Conservation (phyloP, 1,140 invertebrate genomes). For the Dinoponera quadriceps region DNA sequence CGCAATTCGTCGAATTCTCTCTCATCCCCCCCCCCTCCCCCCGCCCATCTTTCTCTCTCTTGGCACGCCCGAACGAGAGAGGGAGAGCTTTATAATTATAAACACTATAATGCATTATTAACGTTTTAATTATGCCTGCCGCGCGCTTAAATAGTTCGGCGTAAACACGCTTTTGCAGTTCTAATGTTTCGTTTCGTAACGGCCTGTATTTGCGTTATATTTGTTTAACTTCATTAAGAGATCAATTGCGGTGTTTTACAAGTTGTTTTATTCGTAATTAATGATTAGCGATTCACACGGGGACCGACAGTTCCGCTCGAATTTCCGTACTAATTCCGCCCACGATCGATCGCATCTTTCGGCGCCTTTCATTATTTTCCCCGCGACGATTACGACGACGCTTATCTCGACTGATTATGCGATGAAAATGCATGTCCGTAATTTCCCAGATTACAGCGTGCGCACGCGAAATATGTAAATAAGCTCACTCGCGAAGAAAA, state of each 20-base stretch:
- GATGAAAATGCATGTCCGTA: not conserved
- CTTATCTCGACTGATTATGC: constrained; percentile 17
- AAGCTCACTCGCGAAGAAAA: not conserved
- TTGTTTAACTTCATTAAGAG: constrained; percentile 55
- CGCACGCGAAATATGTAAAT: constrained; percentile 27
- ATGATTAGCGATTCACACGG: constrained; percentile 17
- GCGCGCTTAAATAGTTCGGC: constrained; percentile 40
- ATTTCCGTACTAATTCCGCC: not conserved
- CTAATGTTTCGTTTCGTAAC: constrained; percentile 38
- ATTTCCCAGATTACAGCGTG: not conserved
- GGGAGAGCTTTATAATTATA: constrained; percentile 47
- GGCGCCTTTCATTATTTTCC: constrained; percentile 12
- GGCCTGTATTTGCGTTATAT: constrained; percentile 25
- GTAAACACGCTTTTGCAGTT: constrained; percentile 32
- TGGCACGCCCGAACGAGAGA: constrained; percentile 1
- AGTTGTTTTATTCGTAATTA: constrained; percentile 37
- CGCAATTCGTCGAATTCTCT: constrained; percentile 14
- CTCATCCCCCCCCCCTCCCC: no score
- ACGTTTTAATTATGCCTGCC: constrained; percentile 54
- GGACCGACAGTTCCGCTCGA: not conserved
- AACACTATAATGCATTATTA: constrained; percentile 58
- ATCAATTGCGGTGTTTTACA: constrained; percentile 40
- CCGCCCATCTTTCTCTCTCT: no score
- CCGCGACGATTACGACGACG: not conserved
- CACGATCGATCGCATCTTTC: constrained; percentile 3